Evolutionary conservation across 2,888 invertebrate species (phyloP).

Genomic region (Clostera curtula): DNA sequence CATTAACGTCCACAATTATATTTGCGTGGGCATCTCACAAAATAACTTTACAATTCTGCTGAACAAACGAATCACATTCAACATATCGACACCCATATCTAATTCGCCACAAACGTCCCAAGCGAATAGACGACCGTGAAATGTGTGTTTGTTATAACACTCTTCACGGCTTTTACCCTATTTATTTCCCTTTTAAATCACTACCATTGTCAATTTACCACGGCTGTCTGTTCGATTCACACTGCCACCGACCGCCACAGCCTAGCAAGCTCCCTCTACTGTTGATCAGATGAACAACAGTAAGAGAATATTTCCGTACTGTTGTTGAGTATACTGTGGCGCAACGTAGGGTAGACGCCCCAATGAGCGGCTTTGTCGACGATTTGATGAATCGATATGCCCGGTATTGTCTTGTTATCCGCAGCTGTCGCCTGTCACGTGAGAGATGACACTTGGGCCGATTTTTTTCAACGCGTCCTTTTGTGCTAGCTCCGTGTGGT

Average conservation of each 20-base stretch:
- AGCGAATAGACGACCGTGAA: constrained; percentile 53
- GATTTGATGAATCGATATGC: constrained; percentile 62
- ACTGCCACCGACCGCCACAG: constrained; percentile 34
- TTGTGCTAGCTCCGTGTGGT: constrained; percentile 55
- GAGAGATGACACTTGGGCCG: constrained; percentile 60
- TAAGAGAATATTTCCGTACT: constrained; percentile 13
- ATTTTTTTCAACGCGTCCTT: constrained; percentile 60
- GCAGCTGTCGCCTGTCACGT: constrained; percentile 68
- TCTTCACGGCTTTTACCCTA: constrained; percentile 64
- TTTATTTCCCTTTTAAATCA: constrained; percentile 68
- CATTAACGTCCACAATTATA: constrained; percentile 1
- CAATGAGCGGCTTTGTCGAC: constrained; percentile 49
- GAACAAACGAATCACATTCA: constrained; percentile 26
- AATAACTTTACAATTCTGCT: constrained; percentile 8
- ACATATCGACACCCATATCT: constrained; percentile 38
- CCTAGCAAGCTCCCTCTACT: no score
- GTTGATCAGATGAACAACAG: no score
- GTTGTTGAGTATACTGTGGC: constrained; percentile 31
- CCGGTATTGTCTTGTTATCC: constrained; percentile 55
- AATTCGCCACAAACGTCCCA: constrained; percentile 48
- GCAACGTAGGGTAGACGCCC: constrained; percentile 45
- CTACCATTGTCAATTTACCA: constrained; percentile 59
- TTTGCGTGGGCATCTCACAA: constrained; percentile 9
- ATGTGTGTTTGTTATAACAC: constrained; percentile 66
- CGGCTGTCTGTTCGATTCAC: constrained; percentile 54